phyloP scores from a whole-genome alignment of 2,113 vertebrate genomes.

The Tragelaphus strepsiceros region DNA sequence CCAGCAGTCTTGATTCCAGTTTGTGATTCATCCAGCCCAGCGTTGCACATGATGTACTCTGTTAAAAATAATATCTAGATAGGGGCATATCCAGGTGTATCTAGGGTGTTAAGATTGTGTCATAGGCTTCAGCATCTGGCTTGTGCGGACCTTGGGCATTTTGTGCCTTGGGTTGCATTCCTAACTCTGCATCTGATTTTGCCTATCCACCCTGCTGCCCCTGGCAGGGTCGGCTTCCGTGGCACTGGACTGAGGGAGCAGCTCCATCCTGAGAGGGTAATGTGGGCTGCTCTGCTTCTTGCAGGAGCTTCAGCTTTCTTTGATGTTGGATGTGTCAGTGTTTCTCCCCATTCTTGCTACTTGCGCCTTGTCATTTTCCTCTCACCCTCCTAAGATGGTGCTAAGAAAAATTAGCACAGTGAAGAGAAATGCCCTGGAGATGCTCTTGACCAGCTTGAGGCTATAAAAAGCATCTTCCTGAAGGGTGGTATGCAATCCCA shows the following conservation, averaged over 20 bases:
- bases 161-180: neutral
- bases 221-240: neutral
- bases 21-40: neutral
- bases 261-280: neutral
- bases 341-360: neutral
- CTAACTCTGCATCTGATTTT: neutral
- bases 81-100: neutral
- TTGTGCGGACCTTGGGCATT: neutral
- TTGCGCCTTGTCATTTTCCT: neutral
- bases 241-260: neutral
- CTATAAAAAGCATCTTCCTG: neutral
- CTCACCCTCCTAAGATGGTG: neutral
- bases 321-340: accelerated
- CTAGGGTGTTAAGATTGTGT: neutral
- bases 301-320: neutral
- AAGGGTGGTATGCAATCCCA: neutral
- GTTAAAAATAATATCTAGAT: neutral
- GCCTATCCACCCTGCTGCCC: accelerated
- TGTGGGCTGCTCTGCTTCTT: accelerated
- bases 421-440: neutral
- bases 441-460: neutral
- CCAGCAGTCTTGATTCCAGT: neutral
- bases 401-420: neutral
- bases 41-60: neutral
- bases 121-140: neutral